Conservation (phyloP, 2,888 invertebrate species). For the Drosophila mulleri region DNA sequence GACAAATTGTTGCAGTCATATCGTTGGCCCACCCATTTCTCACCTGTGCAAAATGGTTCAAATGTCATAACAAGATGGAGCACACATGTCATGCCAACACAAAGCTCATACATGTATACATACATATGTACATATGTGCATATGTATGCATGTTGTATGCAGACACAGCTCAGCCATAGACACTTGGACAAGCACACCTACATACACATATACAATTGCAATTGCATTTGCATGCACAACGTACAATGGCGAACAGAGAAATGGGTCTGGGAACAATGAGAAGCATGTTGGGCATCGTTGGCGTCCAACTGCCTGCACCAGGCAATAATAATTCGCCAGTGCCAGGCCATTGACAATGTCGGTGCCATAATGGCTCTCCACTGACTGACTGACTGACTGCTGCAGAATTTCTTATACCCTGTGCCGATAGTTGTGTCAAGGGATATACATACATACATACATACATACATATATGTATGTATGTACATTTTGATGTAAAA, state of each 20-base stretch:
- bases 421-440: background rate
- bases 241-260: slow-evolving; percentile 39
- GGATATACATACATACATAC: background rate
- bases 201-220: slow-evolving; percentile 18
- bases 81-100: slow-evolving; percentile 45
- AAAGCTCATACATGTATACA: slow-evolving; percentile 6
- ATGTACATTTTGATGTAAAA: too few relatives aligned
- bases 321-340: slow-evolving; percentile 76
- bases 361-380: slow-evolving; percentile 71
- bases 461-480: too few relatives aligned
- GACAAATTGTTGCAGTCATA: slow-evolving; percentile 57
- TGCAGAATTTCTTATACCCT: slow-evolving; percentile 20
- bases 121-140: slow-evolving; percentile 2
- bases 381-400: slow-evolving; percentile 50
- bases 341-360: slow-evolving; percentile 76
- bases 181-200: slow-evolving; percentile 6
- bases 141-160: background rate
- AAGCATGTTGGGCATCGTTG: slow-evolving; percentile 43
- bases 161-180: background rate
- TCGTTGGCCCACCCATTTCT: slow-evolving; percentile 33
- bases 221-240: slow-evolving; percentile 56
- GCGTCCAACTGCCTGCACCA: slow-evolving; percentile 67
- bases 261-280: slow-evolving; percentile 51
- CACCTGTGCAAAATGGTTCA: slow-evolving; percentile 63
- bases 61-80: slow-evolving; percentile 73